These are phyloP conservation scores for Microtus montanus DNA, from an alignment of 2,113 vertebrate genomes.

Conservation along the genomic window DNA sequence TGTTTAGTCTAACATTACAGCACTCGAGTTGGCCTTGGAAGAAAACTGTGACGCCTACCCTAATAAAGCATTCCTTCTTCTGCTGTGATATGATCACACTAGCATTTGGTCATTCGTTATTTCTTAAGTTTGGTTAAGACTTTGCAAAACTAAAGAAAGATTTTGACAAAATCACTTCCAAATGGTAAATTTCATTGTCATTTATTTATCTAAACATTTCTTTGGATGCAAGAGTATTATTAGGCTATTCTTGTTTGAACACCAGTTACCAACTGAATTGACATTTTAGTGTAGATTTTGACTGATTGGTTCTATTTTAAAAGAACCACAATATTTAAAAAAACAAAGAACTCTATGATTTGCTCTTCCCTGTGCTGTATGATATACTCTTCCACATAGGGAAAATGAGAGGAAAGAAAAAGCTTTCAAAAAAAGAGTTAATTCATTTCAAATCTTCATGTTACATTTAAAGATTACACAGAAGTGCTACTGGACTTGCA, in stretches of 20 bases:
- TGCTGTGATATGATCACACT: neutral
- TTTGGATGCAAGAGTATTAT: neutral
- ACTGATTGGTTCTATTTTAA: slow-evolving; percentile 30
- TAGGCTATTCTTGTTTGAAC: slow-evolving; percentile 12
- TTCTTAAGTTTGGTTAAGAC: slow-evolving; percentile 49
- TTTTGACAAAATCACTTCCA: slow-evolving; percentile 17
- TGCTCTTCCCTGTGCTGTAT: neutral
- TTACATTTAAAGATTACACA: slow-evolving; percentile 45
- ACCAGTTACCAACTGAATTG: slow-evolving; percentile 31
- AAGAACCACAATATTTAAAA: slow-evolving; percentile 2
- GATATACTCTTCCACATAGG: neutral
- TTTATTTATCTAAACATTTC: slow-evolving; percentile 29
- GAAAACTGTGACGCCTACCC: neutral
- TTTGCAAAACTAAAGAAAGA: neutral
- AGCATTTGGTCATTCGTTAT: neutral
- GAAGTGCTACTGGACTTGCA: neutral
- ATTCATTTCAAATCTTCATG: slow-evolving; percentile 10
- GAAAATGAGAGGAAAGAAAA: neutral
- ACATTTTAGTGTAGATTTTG: slow-evolving; percentile 9
- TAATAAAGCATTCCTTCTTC: neutral
- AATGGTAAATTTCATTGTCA: slow-evolving; percentile 3
- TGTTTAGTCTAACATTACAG: slow-evolving; percentile 1
- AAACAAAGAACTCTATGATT: neutral
- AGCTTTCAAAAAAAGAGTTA: slow-evolving; percentile 9
- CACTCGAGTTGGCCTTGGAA: slow-evolving; percentile 31